Conservation (phyloP, 2,888 invertebrate species). For the Erebia epiphron region DNA sequence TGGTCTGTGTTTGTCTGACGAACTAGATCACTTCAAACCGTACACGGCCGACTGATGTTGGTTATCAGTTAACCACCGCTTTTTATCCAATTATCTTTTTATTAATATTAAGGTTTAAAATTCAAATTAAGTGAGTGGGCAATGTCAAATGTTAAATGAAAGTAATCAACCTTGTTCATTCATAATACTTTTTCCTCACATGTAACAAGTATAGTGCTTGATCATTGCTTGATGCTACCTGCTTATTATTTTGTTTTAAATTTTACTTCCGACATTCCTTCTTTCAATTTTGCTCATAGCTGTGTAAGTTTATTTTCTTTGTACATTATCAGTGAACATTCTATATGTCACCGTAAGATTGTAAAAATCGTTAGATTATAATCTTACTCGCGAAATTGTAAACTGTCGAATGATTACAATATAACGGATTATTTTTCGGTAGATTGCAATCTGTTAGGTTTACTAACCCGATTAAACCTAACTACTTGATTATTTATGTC, state of each 20-base stretch:
- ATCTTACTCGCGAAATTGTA: too few relatives aligned
- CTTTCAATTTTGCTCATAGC: not conserved
- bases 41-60: constrained; percentile 62
- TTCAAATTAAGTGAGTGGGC: constrained; percentile 56
- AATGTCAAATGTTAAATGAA: constrained; percentile 72
- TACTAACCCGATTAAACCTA: too few relatives aligned
- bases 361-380: too few relatives aligned
- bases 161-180: constrained; percentile 68
- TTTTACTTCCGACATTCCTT: not conserved
- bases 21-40: constrained; percentile 68
- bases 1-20: constrained; percentile 71
- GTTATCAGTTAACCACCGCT: constrained; percentile 44
- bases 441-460: too few relatives aligned
- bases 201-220: constrained; percentile 35
- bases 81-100: constrained; percentile 18
- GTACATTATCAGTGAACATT: not conserved
- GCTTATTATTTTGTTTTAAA: not conserved
- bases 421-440: too few relatives aligned
- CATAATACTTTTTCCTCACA: constrained; percentile 54
- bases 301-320: not conserved
- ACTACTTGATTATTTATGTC: too few relatives aligned
- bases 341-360: too few relatives aligned
- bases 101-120: constrained; percentile 6
- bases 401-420: too few relatives aligned
- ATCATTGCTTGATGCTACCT: not conserved